Conservation (phyloP, 2,113 vertebrate genomes). For the Anarrhichthys ocellatus region DNA sequence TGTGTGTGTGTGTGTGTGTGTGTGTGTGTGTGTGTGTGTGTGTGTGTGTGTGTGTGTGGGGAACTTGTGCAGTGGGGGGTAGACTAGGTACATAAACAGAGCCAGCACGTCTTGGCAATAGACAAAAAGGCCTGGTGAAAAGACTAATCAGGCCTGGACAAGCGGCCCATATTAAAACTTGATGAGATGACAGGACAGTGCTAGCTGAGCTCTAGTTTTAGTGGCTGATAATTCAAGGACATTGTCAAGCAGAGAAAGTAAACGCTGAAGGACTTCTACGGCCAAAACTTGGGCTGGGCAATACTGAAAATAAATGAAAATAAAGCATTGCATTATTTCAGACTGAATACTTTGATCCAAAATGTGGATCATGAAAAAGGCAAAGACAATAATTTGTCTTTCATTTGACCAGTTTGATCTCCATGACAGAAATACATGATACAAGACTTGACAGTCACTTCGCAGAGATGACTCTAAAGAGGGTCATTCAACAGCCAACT, state of each 20-base stretch:
- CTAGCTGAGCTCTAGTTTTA: conserved; percentile 61
- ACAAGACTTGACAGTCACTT: no score
- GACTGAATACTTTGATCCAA: not conserved
- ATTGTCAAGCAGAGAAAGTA: conserved; percentile 51
- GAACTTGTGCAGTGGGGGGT: conserved; percentile 10
- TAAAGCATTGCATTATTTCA: not conserved
- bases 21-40: no score
- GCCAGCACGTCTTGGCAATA: conserved; percentile 50
- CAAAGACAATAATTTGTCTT: not conserved
- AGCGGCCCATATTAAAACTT: conserved; percentile 80
- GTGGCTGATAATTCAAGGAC: conserved; percentile 35
- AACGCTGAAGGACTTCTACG: conserved; percentile 2
- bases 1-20: no score
- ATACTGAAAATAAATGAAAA: not conserved
- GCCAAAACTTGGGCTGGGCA: not conserved
- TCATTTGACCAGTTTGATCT: not conserved
- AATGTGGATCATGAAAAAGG: not conserved
- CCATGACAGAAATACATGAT: no score
- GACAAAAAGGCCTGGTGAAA: conserved; percentile 71
- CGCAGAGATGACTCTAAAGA: not conserved
- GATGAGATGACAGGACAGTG: conserved; percentile 72
- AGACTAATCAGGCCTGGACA: conserved; percentile 74
- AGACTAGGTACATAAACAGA: conserved; percentile 50
- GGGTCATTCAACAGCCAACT: conserved; percentile 33
- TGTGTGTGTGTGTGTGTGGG: conserved; percentile 26